These are phyloP conservation scores for Oscheius myriophilus DNA, from an alignment of 2,888 invertebrate species.

Conservation along the genomic window DNA sequence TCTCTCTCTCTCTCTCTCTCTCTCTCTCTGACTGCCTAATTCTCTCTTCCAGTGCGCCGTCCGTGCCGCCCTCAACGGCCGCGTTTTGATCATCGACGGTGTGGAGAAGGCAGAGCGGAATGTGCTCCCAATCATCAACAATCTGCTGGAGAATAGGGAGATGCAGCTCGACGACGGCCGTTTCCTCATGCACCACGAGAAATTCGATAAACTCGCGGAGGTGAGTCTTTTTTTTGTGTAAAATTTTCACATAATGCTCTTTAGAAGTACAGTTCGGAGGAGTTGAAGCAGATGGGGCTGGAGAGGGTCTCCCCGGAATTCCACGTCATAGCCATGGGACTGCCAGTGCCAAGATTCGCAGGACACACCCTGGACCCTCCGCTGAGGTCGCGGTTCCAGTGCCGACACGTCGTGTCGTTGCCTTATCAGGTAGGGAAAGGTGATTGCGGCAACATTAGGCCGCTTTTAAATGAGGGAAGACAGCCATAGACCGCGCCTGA, in stretches of 20 bases:
- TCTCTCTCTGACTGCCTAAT: neutral
- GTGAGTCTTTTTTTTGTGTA: conserved; percentile 71
- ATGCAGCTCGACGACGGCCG: conserved; percentile 98
- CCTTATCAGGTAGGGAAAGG: conserved; percentile 74
- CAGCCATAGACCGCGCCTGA: no score
- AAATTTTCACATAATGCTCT: conserved; percentile 48
- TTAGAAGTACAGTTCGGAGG: conserved; percentile 82
- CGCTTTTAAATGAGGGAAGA: no score
- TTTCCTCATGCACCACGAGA: conserved; percentile 85
- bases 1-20: neutral
- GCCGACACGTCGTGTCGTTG: conserved; percentile 79
- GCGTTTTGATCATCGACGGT: conserved; percentile 89
- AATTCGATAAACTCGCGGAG: conserved; percentile 88
- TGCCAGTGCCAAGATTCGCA: conserved; percentile 86
- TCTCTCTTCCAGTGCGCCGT: conserved; percentile 82
- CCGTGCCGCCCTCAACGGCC: conserved; percentile 86
- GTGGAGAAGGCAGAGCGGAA: conserved; percentile 97
- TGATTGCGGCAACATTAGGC: neutral
- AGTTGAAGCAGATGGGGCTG: conserved; percentile 86
- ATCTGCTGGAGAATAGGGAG: conserved; percentile 91
- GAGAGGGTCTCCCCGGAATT: conserved; percentile 91
- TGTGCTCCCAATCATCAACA: conserved; percentile 93
- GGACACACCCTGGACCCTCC: conserved; percentile 97
- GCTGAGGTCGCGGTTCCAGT: conserved; percentile 87
- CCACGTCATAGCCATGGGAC: conserved; percentile 88